A percentile compares a stretch with the other conserved stretches of the same genome.
phyloP scores from a whole-genome alignment of 2,797 vertebrate species.

The Petrocephalus sullivani region DNA sequence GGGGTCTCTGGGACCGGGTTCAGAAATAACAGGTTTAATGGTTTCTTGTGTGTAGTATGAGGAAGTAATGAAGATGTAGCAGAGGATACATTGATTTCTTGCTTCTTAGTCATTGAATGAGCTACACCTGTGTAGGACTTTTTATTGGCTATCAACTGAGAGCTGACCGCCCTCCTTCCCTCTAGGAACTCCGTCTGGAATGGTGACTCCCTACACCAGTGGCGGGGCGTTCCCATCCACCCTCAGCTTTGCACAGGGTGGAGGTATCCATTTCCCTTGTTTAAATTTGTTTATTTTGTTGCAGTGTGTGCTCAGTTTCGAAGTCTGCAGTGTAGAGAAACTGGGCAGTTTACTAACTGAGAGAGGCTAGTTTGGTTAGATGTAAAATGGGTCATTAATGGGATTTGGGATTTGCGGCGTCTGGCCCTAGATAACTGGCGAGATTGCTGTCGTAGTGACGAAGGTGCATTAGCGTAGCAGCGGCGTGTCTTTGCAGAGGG shows the following conservation, averaged over 20 bases:
- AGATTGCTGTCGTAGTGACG: neutral
- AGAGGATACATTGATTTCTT: neutral
- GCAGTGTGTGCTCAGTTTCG: neutral
- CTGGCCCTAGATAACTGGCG: neutral
- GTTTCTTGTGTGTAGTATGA: neutral
- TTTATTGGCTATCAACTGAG: constrained; percentile 3
- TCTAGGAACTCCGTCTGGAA: constrained; percentile 67
- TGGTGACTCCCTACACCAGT: constrained; percentile 66
- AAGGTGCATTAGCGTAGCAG: neutral
- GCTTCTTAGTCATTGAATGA: neutral
- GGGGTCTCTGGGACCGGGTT: neutral
- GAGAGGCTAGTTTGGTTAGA: neutral
- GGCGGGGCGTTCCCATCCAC: constrained; percentile 69
- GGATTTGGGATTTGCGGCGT: neutral
- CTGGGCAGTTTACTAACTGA: neutral
- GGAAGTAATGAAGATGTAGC: neutral
- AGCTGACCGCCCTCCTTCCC: neutral
- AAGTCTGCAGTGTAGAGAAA: neutral
- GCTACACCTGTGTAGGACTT: neutral
- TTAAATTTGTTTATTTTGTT: neutral
- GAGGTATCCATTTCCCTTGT: constrained; percentile 54
- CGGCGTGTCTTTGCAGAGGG: neutral
- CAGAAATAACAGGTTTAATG: neutral
- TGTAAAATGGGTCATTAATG: neutral
- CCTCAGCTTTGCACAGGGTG: constrained; percentile 63